phyloP scores from a whole-genome alignment of 2,797 vertebrate species.

The Enoplosus armatus region DNA sequence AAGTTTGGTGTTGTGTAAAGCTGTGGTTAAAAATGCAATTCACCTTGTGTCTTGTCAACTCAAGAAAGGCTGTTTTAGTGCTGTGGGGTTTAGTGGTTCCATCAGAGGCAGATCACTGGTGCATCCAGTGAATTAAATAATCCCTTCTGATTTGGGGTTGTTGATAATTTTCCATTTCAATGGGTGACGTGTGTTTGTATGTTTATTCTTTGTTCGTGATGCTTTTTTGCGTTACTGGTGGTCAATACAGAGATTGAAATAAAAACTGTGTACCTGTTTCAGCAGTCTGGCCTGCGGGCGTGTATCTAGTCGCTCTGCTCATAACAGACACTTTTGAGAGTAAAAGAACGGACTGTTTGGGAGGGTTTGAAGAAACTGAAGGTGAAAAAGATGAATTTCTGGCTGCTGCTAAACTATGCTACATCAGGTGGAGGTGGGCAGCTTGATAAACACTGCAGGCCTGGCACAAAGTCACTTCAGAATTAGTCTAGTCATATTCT shows the following conservation, averaged over 20 bases:
- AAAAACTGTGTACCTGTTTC: neutral
- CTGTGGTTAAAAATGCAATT: neutral
- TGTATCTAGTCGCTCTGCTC: neutral
- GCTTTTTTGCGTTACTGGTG: neutral
- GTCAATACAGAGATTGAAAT: neutral
- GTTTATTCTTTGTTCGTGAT: neutral
- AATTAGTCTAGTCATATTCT: conserved; percentile 30
- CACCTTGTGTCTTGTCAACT: neutral
- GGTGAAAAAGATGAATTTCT: conserved; percentile 13
- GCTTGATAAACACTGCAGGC: conserved; percentile 36
- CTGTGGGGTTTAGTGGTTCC: conserved; percentile 3
- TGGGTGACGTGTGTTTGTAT: neutral
- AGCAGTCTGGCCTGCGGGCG: conserved; percentile 8
- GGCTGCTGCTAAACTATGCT: conserved; percentile 16
- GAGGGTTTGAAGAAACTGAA: too few relatives aligned
- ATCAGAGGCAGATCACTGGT: conserved; percentile 10
- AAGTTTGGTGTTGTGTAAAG: neutral
- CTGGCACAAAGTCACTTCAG: neutral
- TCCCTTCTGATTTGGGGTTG: conserved; percentile 1
- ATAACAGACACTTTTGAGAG: neutral
- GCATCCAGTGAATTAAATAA: conserved; percentile 1
- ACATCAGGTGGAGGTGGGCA: conserved; percentile 27
- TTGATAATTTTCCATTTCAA: neutral
- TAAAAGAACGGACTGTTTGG: neutral
- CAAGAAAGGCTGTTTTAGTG: neutral